phyloP scores from a whole-genome alignment of 2,797 vertebrate genomes.

The Gallirallus australis region DNA sequence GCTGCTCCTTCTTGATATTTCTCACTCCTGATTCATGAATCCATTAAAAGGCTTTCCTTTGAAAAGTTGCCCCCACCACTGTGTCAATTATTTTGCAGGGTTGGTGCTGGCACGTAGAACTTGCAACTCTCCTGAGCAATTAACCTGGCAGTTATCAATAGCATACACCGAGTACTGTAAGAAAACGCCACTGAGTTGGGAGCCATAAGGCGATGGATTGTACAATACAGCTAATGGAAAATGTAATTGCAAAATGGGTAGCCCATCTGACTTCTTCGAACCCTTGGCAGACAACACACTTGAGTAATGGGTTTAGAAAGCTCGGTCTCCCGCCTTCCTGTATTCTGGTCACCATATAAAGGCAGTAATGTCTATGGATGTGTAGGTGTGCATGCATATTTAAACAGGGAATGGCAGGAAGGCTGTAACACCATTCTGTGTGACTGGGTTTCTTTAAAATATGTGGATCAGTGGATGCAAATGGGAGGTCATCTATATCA shows the following conservation, averaged over 20 bases:
- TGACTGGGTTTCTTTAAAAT: neutral
- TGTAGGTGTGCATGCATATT: neutral
- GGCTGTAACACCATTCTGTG: neutral
- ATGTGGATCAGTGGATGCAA: fast-evolving
- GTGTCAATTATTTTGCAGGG: neutral
- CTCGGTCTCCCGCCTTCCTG: fast-evolving
- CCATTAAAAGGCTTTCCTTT: neutral
- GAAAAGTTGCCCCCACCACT: neutral
- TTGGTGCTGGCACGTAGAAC: neutral
- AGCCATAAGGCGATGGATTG: neutral
- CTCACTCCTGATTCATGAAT: neutral
- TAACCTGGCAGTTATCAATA: neutral
- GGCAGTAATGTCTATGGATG: fast-evolving
- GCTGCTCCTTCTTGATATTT: neutral
- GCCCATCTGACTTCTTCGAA: neutral
- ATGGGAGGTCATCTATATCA: neutral
- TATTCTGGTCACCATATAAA: fast-evolving
- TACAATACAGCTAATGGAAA: neutral
- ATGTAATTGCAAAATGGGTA: neutral
- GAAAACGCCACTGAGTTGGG: fast-evolving
- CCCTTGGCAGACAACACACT: fast-evolving
- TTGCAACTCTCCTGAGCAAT: neutral
- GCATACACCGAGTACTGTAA: neutral
- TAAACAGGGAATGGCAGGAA: neutral
- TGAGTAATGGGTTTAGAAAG: neutral